Conservation (phyloP, 2,888 invertebrate species). For the Chouioia cunea region DNA sequence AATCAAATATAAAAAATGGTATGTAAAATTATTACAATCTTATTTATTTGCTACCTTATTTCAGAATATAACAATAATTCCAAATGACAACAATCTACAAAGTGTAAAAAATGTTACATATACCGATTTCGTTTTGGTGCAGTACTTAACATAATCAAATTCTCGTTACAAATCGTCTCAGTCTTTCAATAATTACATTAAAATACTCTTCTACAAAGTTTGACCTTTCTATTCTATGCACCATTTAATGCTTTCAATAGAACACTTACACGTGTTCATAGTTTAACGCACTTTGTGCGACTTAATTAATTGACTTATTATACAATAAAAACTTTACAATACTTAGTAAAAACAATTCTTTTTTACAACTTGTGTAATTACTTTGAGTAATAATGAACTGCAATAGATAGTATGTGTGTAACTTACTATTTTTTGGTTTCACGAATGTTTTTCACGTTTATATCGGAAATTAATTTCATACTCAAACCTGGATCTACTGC, state of each 20-base stretch:
- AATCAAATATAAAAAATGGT: conserved; percentile 23
- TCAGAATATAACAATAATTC: conserved; percentile 16
- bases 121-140: conserved; percentile 21
- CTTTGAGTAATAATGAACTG: conserved; percentile 10
- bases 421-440: conserved; percentile 34
- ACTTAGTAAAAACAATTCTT: conserved; percentile 9
- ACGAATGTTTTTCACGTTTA: background rate
- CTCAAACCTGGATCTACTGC: conserved; percentile 35
- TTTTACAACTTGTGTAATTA: conserved; percentile 2
- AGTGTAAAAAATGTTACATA: conserved; percentile 26
- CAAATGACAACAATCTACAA: conserved; percentile 16
- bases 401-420: background rate
- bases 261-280: background rate
- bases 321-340: conserved; percentile 25
- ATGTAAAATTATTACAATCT: conserved; percentile 18
- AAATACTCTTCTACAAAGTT: conserved; percentile 23
- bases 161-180: conserved; percentile 24
- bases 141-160: conserved; percentile 31
- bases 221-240: conserved; percentile 8
- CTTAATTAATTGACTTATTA: conserved; percentile 35
- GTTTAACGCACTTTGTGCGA: conserved; percentile 37
- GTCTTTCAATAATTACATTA: conserved; percentile 17
- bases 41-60: conserved; percentile 14
- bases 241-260: conserved; percentile 11
- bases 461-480: conserved; percentile 39